Evolutionary conservation across 1,140 invertebrate genomes (phyloP), one percentile per base, ranked within the genome.

Genomic region (Battus philenor): DNA sequence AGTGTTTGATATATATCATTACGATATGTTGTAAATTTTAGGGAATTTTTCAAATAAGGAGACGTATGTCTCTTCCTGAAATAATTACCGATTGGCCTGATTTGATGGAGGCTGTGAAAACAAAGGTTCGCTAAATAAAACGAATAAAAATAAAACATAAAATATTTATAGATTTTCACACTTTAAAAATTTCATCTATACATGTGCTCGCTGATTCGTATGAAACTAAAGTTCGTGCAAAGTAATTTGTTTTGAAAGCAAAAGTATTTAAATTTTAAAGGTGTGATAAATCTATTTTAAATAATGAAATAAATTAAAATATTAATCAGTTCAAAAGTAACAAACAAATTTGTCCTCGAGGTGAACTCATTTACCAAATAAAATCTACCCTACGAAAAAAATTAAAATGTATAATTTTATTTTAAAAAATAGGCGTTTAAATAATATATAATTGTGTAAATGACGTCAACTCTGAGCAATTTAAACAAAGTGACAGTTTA

Each of bases 1-100:
- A 29, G 29, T 27, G 12, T 27, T 26, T 47, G 45, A 39, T 44
- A 51, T 38, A 43, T 55, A 27, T 60, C 7, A 47, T 55, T 63
- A 65, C 70, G 59, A 47, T 63, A 47, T 75, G 46, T 66, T 80
- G 51, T 76, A 47, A 54, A 72, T 86, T 86, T 65, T 89, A 91
- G 90, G 89, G 89, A 66, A 83, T 90, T 74, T 90, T 88, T 89
- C 81, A 88, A 70, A 90, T 89, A 79, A 86, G 87, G 79, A 88
- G 90, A 86, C 88, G 88, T 54, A 86, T 88, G 83, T 89, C 89
- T 76, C 84, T 90, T 47, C 78, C 85, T 56, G 89, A 91, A 83
- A 69, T 90, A 76, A 89, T 90, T 78, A 84, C 82, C 59, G 89
- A 90, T 87, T 90, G 89, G 89, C 90, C 89, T 62, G 86, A 59